Base-by-base conservation (phyloP, 1,140 invertebrate genomes). In the Drosophila kepulauana region DNA sequence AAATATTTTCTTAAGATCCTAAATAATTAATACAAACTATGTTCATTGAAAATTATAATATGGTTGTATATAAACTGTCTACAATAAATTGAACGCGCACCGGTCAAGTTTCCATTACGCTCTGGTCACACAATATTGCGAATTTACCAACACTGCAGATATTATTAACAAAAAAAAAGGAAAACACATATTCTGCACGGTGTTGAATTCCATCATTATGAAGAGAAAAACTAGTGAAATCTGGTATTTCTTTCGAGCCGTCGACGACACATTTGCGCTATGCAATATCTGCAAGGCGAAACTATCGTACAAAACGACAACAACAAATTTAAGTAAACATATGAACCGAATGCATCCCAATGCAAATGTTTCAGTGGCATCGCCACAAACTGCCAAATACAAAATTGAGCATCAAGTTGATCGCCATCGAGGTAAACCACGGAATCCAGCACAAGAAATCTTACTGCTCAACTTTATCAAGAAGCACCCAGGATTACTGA, bases 211-310 rank as follows among this genome's bases (percentile, higher is more conserved):
- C 16, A 58, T 5, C 30, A 33, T n/a, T n/a, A 88, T 88, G 85
- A 89, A 88, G 20, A 61, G 75, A 3, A 89, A 75, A 45, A 88
- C 84, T 8, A 88, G 84, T 38, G 85, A 88, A 66, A 89, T 88
- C 33, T 88, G 84, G 84, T 80, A 61, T 45, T 89, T 88, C 35
- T 88, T 88, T 52, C 61, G 81, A 5, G 85, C 84, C 1, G 71
- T 88, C 8, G 84, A 88, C 10, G 84, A 88, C 49, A 88, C 85
- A 7, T 88, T 54, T 57, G 84, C 84, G 1, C 25, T 88, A 4
- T 88, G 84, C 54, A 88, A 88, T 49, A 88, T 88, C 20, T 88
- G 84, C 78, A 81, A 88, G 16, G 84, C 84, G 1, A 88, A 88
- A 61, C 64, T 88, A 0, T 89, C 85, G 3, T 88, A 81, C 46